Evolutionary conservation across 2,888 invertebrate genomes (phyloP).

Genomic region (Platypus cylindrus): DNA sequence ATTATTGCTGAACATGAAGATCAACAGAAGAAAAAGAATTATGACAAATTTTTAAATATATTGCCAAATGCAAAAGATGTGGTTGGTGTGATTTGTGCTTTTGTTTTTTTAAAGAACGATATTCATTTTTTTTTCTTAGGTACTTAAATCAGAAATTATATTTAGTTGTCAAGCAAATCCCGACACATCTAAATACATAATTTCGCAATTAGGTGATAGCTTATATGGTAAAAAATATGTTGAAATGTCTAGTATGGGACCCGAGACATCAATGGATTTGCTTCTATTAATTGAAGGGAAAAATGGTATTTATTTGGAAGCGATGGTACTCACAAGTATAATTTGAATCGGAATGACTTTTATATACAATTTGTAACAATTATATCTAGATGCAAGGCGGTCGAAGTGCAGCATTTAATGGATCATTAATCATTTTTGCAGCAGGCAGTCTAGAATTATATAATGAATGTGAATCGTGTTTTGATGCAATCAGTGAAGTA

Average conservation of each 20-base stretch:
- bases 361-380: no score
- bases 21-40: slow-evolving; percentile 44
- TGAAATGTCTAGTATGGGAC: slow-evolving; percentile 92
- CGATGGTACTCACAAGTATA: slow-evolving; percentile 62
- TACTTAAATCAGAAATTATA: slow-evolving; percentile 81
- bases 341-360: no score
- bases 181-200: slow-evolving; percentile 84
- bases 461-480: slow-evolving; percentile 88
- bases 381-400: slow-evolving; percentile 67
- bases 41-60: slow-evolving; percentile 72
- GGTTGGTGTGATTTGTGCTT: no score
- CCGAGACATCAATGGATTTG: slow-evolving; percentile 85
- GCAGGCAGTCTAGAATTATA: slow-evolving; percentile 83
- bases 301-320: slow-evolving; percentile 87
- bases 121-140: slow-evolving; percentile 7
- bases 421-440: slow-evolving; percentile 77
- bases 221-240: slow-evolving; percentile 74
- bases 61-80: slow-evolving; percentile 89
- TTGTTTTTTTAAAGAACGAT: background rate
- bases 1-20: slow-evolving; percentile 11
- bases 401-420: slow-evolving; percentile 77
- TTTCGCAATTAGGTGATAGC: slow-evolving; percentile 86
- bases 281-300: slow-evolving; percentile 77
- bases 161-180: slow-evolving; percentile 94
- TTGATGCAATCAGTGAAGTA: slow-evolving; percentile 66